These are phyloP conservation scores for Microcebus griseorufus DNA, from an alignment of 2,113 vertebrate species.

Conservation along the genomic window DNA sequence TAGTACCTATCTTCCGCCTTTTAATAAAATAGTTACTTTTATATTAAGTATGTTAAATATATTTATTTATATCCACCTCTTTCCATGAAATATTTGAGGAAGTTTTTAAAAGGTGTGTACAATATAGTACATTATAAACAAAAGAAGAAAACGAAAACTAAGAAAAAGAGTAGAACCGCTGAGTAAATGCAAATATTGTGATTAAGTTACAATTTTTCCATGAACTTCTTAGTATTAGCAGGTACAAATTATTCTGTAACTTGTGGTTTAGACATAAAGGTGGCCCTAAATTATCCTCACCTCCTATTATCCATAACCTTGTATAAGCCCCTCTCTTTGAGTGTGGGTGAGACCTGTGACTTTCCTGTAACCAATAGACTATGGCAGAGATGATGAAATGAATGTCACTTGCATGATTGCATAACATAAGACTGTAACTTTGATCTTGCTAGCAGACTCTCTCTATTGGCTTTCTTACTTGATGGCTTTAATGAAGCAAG, in stretches of 20 bases:
- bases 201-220: not conserved
- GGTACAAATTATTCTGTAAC: not conserved
- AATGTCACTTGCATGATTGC: not conserved
- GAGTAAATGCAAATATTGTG: not conserved
- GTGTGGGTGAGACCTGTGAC: too few species aligned
- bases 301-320: not conserved
- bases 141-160: not conserved
- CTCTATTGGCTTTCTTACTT: not conserved
- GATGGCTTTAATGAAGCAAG: not conserved
- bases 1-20: not conserved
- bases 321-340: not conserved
- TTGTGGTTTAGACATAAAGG: not conserved
- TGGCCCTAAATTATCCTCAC: not conserved
- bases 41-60: not conserved
- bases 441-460: not conserved
- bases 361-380: not conserved
- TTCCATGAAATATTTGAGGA: conserved; percentile 3
- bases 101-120: not conserved
- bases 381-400: not conserved
- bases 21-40: not conserved
- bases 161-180: not conserved
- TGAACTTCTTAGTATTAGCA: not conserved
- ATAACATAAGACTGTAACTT: not conserved
- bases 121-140: not conserved
- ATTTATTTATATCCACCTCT: not conserved